phyloP scores from a whole-genome alignment of 2,797 vertebrate species.

The Apogon talboti region DNA sequence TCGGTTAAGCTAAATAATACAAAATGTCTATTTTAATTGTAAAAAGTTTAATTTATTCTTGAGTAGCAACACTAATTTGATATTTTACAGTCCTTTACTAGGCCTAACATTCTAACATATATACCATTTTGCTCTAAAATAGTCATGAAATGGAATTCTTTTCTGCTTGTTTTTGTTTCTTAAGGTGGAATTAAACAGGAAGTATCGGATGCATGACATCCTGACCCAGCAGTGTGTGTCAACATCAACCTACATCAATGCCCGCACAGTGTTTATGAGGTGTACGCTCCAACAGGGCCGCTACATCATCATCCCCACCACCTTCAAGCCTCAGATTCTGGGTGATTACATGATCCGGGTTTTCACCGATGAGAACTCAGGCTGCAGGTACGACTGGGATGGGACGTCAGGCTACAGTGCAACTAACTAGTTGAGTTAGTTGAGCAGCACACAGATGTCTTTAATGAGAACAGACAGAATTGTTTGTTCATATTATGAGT shows the following conservation, averaged over 20 bases:
- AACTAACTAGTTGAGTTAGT: neutral
- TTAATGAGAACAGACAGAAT: slow-evolving; percentile 5
- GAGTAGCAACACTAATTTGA: no score
- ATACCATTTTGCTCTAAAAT: no score
- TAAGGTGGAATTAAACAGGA: slow-evolving; percentile 94
- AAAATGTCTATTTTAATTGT: no score
- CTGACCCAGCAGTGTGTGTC: slow-evolving; percentile 83
- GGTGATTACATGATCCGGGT: slow-evolving; percentile 90
- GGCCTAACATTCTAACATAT: no score
- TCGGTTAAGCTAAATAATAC: no score
- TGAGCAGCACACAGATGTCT: neutral
- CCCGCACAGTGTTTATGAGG: slow-evolving; percentile 88
- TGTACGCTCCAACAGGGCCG: slow-evolving; percentile 84
- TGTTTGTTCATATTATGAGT: neutral
- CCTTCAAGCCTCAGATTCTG: slow-evolving; percentile 80
- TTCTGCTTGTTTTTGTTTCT: neutral
- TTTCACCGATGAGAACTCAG: slow-evolving; percentile 87
- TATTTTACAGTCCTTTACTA: no score
- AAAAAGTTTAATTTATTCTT: no score
- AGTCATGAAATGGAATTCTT: no score
- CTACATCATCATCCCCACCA: slow-evolving; percentile 91
- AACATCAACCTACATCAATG: slow-evolving; percentile 88
- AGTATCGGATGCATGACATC: slow-evolving; percentile 89
- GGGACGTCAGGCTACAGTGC: neutral
- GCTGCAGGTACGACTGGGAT: slow-evolving; percentile 82